Evolutionary conservation across 2,797 vertebrate species (phyloP).

Genomic region (Trematomus bernacchii): DNA sequence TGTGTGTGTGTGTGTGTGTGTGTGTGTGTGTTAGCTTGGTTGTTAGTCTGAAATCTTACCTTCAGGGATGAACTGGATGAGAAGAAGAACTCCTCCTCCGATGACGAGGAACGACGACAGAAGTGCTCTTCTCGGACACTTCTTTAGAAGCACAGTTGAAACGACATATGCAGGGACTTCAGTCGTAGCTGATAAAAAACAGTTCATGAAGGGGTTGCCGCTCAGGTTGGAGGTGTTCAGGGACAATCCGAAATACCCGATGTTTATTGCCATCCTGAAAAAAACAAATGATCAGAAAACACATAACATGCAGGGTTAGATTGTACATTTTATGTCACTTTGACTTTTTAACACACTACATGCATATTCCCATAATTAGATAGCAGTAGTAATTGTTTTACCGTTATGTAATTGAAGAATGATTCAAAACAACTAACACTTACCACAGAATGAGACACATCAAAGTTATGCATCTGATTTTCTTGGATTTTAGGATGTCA

Average conservation of each 20-base stretch:
- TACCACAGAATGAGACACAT: conserved; percentile 93
- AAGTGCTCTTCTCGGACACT: conserved; percentile 86
- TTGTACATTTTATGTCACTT: not conserved
- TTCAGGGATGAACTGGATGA: conserved; percentile 91
- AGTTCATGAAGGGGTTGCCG: conserved; percentile 91
- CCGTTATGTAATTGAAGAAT: not conserved
- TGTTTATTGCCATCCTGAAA: conserved; percentile 92
- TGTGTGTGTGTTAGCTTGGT: not conserved
- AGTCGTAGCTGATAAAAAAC: conserved; percentile 88
- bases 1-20: no score
- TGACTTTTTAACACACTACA: not conserved
- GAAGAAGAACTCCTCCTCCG: conserved; percentile 92
- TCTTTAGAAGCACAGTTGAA: conserved; percentile 88
- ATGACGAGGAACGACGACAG: conserved; percentile 87
- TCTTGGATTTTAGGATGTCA: conserved; percentile 89
- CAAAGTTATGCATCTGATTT: conserved; percentile 90
- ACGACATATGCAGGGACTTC: conserved; percentile 92
- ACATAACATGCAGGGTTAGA: not conserved
- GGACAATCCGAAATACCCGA: conserved; percentile 95
- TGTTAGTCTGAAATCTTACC: conserved; percentile 77
- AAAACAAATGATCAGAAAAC: not conserved
- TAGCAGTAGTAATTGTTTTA: not conserved
- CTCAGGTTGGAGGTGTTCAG: conserved; percentile 94
- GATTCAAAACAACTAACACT: conserved; percentile 53
- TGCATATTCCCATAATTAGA: not conserved